A percentile compares a stretch with the other conserved stretches of the same genome.
phyloP scores from a whole-genome alignment of 2,888 invertebrate genomes.

The Tuberolachnus salignus region DNA sequence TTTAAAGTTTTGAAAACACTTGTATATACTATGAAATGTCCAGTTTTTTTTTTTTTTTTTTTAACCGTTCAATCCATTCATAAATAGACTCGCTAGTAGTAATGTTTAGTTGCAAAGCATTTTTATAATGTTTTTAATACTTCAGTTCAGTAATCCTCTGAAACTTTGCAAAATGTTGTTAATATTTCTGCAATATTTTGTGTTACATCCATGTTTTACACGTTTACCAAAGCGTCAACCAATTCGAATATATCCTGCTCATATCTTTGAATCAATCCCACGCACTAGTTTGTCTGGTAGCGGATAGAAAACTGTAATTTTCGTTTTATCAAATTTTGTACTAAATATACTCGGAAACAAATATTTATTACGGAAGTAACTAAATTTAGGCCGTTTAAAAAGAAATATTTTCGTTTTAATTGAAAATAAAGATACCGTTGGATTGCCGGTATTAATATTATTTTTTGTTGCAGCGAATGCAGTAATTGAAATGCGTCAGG shows the following conservation, averaged over 20 bases:
- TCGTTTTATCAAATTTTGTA: constrained; percentile 15
- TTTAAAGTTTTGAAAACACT: constrained; percentile 1
- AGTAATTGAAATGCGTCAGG: too few species aligned
- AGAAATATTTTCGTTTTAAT: too few species aligned
- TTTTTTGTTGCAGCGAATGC: too few species aligned
- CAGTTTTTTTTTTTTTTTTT: too few species aligned
- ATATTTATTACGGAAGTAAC: too few species aligned
- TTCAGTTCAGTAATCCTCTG: neutral
- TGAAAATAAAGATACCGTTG: too few species aligned
- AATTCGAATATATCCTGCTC: constrained; percentile 18
- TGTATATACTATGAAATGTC: neutral
- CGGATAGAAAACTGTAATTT: constrained; percentile 13
- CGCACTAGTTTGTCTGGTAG: constrained; percentile 1
- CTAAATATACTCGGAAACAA: too few species aligned
- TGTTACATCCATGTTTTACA: neutral
- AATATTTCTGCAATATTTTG: constrained; percentile 4
- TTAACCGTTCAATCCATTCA: neutral
- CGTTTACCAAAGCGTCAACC: constrained; percentile 13
- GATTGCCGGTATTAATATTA: too few species aligned
- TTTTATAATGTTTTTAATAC: neutral
- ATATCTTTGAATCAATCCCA: constrained; percentile 27
- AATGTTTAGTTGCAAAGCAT: neutral
- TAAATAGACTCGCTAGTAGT: neutral
- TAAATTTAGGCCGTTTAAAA: too few species aligned
- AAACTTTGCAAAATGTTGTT: neutral